Evolutionary conservation across 2,113 vertebrate genomes (phyloP).

Genomic region (Bettongia penicillata): DNA sequence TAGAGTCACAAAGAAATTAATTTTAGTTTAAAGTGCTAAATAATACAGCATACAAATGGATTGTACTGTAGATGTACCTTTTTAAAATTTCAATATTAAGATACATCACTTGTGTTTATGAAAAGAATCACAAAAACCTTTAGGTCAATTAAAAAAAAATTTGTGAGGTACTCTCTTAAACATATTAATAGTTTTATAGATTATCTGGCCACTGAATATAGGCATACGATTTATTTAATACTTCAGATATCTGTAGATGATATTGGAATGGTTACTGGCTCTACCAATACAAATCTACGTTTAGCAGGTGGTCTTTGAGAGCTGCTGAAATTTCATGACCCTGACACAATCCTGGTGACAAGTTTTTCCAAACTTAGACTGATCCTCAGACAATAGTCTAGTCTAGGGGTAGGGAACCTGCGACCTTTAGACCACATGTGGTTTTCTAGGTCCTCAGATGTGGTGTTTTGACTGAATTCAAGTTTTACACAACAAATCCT

Average conservation of each 20-base stretch:
- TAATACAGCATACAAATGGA: slow-evolving; percentile 8
- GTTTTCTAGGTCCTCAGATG: no score
- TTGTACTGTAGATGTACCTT: neutral
- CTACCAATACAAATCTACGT: neutral
- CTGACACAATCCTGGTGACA: neutral
- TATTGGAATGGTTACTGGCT: neutral
- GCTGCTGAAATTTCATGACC: neutral
- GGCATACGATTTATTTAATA: slow-evolving; percentile 18
- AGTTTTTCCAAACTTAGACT: neutral
- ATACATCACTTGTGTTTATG: neutral
- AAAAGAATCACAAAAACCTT: neutral
- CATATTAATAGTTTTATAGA: neutral
- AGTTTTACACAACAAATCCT: no score
- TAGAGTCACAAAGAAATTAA: neutral
- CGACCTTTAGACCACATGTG: no score
- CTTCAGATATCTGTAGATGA: neutral
- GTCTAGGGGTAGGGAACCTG: no score
- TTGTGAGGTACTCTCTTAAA: neutral
- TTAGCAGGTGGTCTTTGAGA: neutral
- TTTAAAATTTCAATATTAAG: neutral
- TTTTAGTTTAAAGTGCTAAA: slow-evolving; percentile 21
- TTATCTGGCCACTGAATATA: slow-evolving; percentile 40
- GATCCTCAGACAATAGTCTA: neutral
- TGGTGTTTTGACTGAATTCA: no score
- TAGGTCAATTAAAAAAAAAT: neutral